Conservation (phyloP, 2,888 invertebrate species). For the Ecdyonurus torrentis region DNA sequence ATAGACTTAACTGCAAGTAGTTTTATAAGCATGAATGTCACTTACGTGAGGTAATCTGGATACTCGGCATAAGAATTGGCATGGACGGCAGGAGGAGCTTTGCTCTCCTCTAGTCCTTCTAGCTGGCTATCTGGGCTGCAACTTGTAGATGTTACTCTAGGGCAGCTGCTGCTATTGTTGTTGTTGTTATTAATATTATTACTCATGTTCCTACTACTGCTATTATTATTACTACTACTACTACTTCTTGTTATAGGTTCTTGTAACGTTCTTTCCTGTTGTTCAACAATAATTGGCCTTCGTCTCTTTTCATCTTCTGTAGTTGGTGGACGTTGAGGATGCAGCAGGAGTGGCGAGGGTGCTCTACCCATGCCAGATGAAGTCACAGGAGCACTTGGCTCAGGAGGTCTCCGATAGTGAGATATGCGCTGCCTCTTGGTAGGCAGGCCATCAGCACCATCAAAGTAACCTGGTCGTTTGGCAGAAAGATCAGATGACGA, state of each 20-base stretch:
- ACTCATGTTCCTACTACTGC: too few species aligned
- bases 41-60: conserved; percentile 41
- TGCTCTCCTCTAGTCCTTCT: conserved; percentile 16
- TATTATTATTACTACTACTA: too few species aligned
- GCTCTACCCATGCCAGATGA: conserved; percentile 16
- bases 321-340: conserved; percentile 9
- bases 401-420: conserved; percentile 50
- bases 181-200: too few species aligned
- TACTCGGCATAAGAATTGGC: conserved; percentile 23
- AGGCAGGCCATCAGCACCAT: conserved; percentile 37
- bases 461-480: conserved; percentile 44
- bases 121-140: conserved; percentile 27
- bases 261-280: conserved; percentile 3
- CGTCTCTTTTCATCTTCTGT: conserved; percentile 23
- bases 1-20: too few species aligned
- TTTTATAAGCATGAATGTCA: too few species aligned
- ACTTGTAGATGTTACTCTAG: not conserved
- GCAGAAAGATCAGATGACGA: conserved; percentile 16
- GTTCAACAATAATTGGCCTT: conserved; percentile 8
- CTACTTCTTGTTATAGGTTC: not conserved
- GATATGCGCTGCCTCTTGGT: conserved; percentile 77
- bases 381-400: conserved; percentile 9
- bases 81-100: conserved; percentile 16
- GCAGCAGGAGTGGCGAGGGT: conserved; percentile 27
- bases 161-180: conserved; percentile 17